A percentile compares a stretch with the other conserved stretches of the same genome.
Evolutionary conservation across 2,797 vertebrate genomes (phyloP).

Genomic region (Dallia pectoralis): DNA sequence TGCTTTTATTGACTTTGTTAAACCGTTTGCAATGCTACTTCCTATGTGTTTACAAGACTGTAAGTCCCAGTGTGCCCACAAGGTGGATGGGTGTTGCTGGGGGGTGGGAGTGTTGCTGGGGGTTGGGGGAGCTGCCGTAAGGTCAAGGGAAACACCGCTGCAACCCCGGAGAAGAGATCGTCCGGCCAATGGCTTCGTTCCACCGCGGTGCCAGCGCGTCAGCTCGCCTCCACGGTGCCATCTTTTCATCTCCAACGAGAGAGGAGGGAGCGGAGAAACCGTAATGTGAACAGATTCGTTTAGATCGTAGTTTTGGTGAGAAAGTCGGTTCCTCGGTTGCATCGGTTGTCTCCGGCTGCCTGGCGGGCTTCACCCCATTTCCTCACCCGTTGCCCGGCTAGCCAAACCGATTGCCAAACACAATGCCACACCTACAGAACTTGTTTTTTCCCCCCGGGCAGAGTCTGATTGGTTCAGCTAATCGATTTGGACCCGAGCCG

Average conservation of each 20-base stretch:
- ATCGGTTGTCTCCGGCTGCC: slow-evolving; percentile 5
- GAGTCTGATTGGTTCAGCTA: no score
- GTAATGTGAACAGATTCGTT: neutral
- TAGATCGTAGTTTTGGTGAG: neutral
- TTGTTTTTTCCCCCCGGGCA: no score
- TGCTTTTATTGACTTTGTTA: slow-evolving; percentile 86
- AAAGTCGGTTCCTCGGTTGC: neutral
- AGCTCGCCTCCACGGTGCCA: neutral
- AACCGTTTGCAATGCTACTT: slow-evolving; percentile 81
- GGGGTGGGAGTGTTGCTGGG: slow-evolving; percentile 31
- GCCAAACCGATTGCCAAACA: no score
- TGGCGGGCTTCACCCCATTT: neutral
- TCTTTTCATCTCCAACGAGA: neutral
- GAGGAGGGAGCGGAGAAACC: neutral
- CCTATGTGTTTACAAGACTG: slow-evolving; percentile 83
- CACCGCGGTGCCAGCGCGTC: slow-evolving; percentile 34
- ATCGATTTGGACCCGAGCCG: no score
- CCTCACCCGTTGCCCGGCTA: neutral
- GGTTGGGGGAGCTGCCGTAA: slow-evolving; percentile 30
- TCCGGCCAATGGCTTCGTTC: slow-evolving; percentile 53
- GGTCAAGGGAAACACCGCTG: slow-evolving; percentile 53
- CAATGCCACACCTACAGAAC: no score
- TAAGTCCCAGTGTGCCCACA: slow-evolving; percentile 74
- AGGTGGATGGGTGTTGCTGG: neutral
- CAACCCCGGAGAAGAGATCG: slow-evolving; percentile 40